Evolutionary conservation across 2,113 vertebrate genomes (phyloP).

Genomic region (Barnardius zonarius): DNA sequence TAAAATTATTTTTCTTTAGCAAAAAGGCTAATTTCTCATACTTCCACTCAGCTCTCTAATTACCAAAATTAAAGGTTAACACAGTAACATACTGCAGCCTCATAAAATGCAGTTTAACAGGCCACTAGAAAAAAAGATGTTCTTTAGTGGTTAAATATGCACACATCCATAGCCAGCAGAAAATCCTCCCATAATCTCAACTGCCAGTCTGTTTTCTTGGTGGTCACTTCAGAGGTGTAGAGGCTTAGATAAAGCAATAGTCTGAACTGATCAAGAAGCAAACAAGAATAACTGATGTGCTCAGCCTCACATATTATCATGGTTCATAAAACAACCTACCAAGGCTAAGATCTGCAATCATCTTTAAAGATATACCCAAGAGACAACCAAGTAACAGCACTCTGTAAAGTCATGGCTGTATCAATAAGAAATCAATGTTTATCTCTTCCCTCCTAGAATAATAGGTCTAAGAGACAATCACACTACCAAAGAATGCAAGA

Average conservation of each 20-base stretch:
- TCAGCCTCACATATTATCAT: background rate
- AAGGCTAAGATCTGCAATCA: background rate
- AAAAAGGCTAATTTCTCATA: background rate
- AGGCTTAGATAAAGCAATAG: background rate
- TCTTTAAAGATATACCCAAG: background rate
- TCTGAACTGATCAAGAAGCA: background rate
- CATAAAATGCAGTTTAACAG: background rate
- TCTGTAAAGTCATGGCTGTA: background rate
- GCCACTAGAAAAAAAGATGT: background rate
- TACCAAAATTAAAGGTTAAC: background rate
- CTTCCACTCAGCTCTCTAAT: background rate
- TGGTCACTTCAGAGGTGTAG: background rate
- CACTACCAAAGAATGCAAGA: background rate
- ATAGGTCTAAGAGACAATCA: background rate
- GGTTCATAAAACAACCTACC: background rate
- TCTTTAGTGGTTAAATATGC: background rate
- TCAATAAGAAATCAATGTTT: background rate
- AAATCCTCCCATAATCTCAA: background rate
- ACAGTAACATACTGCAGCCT: background rate
- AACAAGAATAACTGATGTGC: background rate
- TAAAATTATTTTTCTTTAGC: background rate
- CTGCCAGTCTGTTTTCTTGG: background rate
- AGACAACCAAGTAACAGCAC: background rate
- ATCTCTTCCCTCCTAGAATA: background rate
- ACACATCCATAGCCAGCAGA: background rate